A percentile compares a stretch with the other conserved stretches of the same genome.
phyloP scores from a whole-genome alignment of 2,888 invertebrate genomes.

The Schizaphis graminum region DNA sequence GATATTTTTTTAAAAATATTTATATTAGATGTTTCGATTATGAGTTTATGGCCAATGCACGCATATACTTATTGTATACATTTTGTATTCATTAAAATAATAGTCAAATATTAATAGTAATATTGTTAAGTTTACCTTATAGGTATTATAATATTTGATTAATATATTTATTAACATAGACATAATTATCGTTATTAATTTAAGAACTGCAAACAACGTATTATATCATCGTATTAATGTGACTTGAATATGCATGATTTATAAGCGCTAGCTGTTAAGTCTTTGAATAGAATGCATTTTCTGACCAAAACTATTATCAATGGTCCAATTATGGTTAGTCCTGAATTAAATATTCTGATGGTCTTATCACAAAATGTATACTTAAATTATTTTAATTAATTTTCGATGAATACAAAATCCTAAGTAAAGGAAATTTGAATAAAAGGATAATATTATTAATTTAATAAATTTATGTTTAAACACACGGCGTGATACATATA shows the following conservation, averaged over 20 bases:
- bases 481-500: not conserved
- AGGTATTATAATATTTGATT: not conserved
- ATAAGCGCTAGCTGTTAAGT: not conserved
- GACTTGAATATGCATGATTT: constrained; percentile 1
- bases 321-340: not conserved
- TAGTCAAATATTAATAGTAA: not conserved
- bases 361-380: not conserved
- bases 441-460: not conserved
- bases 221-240: not conserved
- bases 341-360: not conserved
- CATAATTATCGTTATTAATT: constrained; percentile 2
- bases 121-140: not conserved
- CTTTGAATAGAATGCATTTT: not conserved
- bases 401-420: not conserved
- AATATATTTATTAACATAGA: not conserved
- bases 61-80: not conserved
- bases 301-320: not conserved
- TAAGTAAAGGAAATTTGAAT: not conserved
- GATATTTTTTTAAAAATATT: not conserved
- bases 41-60: not conserved
- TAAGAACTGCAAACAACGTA: constrained; percentile 20
- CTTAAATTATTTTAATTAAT: not conserved
- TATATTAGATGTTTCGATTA: not conserved
- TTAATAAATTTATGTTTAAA: not conserved
- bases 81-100: not conserved